Base-by-base conservation (phyloP, 2,797 vertebrate genomes). In the Anniella stebbinsi region DNA sequence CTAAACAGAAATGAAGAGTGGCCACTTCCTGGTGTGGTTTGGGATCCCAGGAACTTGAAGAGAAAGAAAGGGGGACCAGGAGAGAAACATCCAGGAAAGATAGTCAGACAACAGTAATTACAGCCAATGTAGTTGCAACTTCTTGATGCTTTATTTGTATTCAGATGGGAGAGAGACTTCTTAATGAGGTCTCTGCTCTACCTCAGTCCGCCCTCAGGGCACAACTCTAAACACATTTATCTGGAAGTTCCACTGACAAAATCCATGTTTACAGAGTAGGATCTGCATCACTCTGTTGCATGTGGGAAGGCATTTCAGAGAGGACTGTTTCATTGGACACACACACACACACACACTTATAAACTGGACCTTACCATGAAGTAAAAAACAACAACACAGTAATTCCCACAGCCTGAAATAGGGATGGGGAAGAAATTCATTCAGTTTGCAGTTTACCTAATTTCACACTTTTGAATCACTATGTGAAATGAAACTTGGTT, bases 21-120 rank as follows among this genome's bases (percentile, higher is more conserved):
- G 84, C 89, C 88, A 69, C 86, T 93, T 95, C 90, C 78, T 89
- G 45, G 41, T 45, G 89, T 84, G 86, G 33, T 89, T 87, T 77
- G 73, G 2, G 15, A 70, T 82, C 17, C 33, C 48, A 48, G 70
- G 38, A 38, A 87, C 48, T 84, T 89, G 89, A 12, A 13, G 33
- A 69, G 23, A 87, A 66, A 83, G 72, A 1, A 0, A 25, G 54
- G 48, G 12, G 17, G 54, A 36, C 60, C 54, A 57, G n/a, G 12
- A 67, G 28, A 57, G 48, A 75, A 54, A 84, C 1, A 3, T 1
- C 48, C 1, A 10, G 18, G 2, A 88, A 78, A 86, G 82, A 82
- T 17, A 86, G 36, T n/a, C 17, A 0, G 0, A 1, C 78, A 91
- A 89, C 77, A 69, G 8, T 41, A 33, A 28, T 70, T 45, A 73